Evolutionary conservation across 2,113 vertebrate genomes (phyloP), one percentile per base, ranked within the genome.

Genomic region (Psittacus erithacus): DNA sequence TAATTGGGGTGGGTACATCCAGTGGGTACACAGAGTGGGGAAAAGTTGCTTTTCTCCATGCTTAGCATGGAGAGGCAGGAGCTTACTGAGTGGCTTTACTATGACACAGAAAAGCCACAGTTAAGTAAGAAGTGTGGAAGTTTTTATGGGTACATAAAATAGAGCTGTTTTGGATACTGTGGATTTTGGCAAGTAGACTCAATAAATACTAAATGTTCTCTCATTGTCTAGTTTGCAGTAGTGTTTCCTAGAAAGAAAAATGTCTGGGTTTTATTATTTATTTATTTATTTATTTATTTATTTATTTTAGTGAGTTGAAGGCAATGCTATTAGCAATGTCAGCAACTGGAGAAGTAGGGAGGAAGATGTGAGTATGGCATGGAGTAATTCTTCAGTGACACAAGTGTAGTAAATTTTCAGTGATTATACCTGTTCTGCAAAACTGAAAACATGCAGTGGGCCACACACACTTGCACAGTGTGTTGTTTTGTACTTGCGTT

Each of bases 1-100:
- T n/a, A 7, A 0, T 38, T 44, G 29, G 1, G 1, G 28, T 28
- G 65, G 9, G 2, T 31, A 5, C 23, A 25, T 11, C 14, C 8
- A 11, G 29, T 35, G 35, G 35, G 35, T 35, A 35, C 35, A 35
- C 19, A 38, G 49, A 4, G 55, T 2, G 1, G 18, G 17, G n/a
- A 29, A 41, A 62, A 65, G 25, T 41, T 5, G 3, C 46, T 15
- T 3, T 0, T n/a, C 57, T 67, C 55, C 31, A 8, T 7, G 27
- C 7, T 15, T 29, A 4, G 15, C 3, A 14, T 23, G 27, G 57
- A 60, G 47, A 43, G 60, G 17, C 38, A 46, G 77, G 46, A 55
- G 38, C 55, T 62, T 27, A 22, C 11, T 1, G 1, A 33, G 62
- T 2, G 5, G 27, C 35, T 70, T 74, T 39, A 47, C 47, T 39